Conservation (phyloP, 2,113 vertebrate genomes). For the Agelaius tricolor region DNA sequence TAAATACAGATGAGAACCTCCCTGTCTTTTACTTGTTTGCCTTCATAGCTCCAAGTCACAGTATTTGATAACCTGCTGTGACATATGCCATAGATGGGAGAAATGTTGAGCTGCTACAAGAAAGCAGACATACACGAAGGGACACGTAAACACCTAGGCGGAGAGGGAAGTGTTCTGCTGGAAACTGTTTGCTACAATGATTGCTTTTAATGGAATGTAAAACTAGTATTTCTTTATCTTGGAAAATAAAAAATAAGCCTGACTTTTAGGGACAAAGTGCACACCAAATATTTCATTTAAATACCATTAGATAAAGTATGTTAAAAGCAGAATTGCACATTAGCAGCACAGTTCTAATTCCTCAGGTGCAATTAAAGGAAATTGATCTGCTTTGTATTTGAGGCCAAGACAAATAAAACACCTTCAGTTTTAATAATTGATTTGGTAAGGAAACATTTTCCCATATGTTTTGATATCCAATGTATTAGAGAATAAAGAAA, state of each 20-base stretch:
- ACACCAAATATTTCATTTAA: neutral
- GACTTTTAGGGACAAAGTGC: neutral
- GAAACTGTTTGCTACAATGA: neutral
- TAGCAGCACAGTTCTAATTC: conserved; percentile 2
- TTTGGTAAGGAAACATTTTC: neutral
- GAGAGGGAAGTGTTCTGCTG: neutral
- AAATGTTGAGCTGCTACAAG: neutral
- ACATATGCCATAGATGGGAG: neutral
- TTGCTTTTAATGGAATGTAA: neutral
- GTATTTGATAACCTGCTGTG: neutral
- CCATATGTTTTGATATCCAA: neutral
- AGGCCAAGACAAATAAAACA: neutral
- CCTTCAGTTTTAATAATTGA: conserved; percentile 7
- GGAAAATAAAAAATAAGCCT: neutral
- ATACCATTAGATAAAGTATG: neutral
- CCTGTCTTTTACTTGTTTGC: neutral
- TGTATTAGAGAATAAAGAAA: neutral
- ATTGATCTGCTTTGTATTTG: neutral
- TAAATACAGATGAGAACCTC: neutral
- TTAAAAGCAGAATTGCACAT: neutral
- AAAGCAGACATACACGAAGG: neutral
- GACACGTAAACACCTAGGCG: neutral
- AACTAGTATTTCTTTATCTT: neutral
- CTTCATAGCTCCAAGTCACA: neutral
- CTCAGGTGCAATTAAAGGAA: neutral